phyloP scores from a whole-genome alignment of 1,140 invertebrate species.

The Orussus abietinus region DNA sequence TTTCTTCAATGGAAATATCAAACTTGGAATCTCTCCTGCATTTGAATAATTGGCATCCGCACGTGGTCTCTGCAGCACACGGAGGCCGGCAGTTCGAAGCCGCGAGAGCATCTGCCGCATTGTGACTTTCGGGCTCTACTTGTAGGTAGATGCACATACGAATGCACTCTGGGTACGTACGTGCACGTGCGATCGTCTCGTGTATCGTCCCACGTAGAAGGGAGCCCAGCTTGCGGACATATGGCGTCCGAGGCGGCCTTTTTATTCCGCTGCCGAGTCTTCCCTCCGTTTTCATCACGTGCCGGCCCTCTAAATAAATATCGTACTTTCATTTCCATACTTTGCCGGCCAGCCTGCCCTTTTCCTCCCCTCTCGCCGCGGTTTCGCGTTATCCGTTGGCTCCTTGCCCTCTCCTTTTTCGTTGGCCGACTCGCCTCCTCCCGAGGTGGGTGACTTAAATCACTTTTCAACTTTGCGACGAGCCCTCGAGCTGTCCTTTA shows the following conservation, averaged over 20 bases:
- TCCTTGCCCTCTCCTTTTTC: neutral
- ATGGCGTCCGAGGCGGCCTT: conserved; percentile 16
- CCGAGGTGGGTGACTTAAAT: conserved; percentile 23
- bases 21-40: no score
- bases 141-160: conserved; percentile 7
- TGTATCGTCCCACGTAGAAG: conserved; percentile 1
- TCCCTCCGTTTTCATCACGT: conserved; percentile 20
- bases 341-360: neutral
- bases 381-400: no score
- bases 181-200: no score
- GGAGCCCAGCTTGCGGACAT: conserved; percentile 21
- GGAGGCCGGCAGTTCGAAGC: no score
- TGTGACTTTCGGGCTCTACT: conserved; percentile 21
- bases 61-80: no score
- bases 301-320: conserved; percentile 25
- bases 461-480: conserved; percentile 19
- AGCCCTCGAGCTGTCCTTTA: neutral
- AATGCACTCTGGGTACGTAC: neutral
- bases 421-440: conserved; percentile 1
- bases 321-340: conserved; percentile 19
- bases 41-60: no score
- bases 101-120: conserved; percentile 19
- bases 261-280: no score
- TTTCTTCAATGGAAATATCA: no score
- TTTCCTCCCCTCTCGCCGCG: no score